Percentiles rank a stretch among this genome's conserved stretches.
Evolutionary conservation across 2,113 vertebrate genomes (phyloP).

Genomic region (Triplophysa rosa): DNA sequence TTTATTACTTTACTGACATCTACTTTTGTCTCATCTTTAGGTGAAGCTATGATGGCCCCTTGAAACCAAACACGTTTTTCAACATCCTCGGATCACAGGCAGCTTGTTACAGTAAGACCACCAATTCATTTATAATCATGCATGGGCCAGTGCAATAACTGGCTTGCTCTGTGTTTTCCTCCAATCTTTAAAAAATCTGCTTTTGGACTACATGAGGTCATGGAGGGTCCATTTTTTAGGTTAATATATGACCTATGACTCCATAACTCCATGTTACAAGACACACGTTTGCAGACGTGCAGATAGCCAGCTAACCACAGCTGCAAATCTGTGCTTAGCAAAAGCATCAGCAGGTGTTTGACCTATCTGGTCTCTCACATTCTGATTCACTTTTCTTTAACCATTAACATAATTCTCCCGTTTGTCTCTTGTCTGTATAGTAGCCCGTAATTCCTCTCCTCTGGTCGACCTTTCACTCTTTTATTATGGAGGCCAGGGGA

Average conservation of each 20-base stretch:
- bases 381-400: neutral
- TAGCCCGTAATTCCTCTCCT: neutral
- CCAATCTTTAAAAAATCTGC: neutral
- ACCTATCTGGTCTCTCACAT: constrained; percentile 2
- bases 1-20: neutral
- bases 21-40: constrained; percentile 5
- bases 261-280: neutral
- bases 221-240: neutral
- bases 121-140: constrained; percentile 2
- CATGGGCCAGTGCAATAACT: neutral
- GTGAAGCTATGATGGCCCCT: constrained; percentile 14
- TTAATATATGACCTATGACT: neutral
- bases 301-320: constrained; percentile 34
- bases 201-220: neutral
- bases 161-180: neutral
- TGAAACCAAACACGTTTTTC: neutral
- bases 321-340: constrained; percentile 1
- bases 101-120: neutral
- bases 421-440: neutral
- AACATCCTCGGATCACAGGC: neutral
- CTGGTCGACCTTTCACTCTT: neutral
- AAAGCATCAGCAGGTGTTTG: constrained; percentile 15
- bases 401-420: neutral
- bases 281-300: neutral
- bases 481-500: constrained; percentile 85